phyloP scores from a whole-genome alignment of 2,888 invertebrate species.

The Entomobrya proxima region DNA sequence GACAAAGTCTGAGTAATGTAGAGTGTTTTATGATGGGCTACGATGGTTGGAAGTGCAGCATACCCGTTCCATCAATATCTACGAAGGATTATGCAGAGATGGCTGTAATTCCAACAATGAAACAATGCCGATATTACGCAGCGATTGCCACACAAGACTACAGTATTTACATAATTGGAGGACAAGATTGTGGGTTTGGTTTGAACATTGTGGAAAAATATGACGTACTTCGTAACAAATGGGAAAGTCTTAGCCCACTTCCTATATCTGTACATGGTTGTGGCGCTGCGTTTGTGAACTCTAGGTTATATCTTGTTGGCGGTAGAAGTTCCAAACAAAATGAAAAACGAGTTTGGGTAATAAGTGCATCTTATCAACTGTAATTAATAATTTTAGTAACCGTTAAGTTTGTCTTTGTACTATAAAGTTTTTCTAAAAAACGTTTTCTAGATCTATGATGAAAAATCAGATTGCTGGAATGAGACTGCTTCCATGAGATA shows the following conservation, averaged over 20 bases:
- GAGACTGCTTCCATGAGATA: constrained; percentile 75
- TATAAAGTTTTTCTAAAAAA: not conserved
- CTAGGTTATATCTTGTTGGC: constrained; percentile 76
- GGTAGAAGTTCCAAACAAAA: constrained; percentile 75
- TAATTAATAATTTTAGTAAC: not conserved
- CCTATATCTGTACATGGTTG: constrained; percentile 76
- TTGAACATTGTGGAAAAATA: constrained; percentile 76
- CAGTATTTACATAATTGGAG: constrained; percentile 76
- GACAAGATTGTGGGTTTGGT: constrained; percentile 75
- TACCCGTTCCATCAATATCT: constrained; percentile 74
- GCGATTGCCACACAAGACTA: constrained; percentile 76
- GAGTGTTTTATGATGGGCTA: constrained; percentile 77
- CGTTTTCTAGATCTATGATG: constrained; percentile 75
- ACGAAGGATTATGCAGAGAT: constrained; percentile 72
- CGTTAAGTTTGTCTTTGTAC: not conserved
- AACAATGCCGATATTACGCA: constrained; percentile 76
- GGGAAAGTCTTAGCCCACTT: constrained; percentile 75
- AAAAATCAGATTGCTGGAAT: constrained; percentile 75
- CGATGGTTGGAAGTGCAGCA: constrained; percentile 76
- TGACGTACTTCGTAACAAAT: constrained; percentile 75
- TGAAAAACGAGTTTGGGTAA: constrained; percentile 76
- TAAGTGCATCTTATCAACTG: not conserved
- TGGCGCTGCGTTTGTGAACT: constrained; percentile 76
- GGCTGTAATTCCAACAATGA: constrained; percentile 76
- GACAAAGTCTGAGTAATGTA: constrained; percentile 76